Conservation (phyloP, 2,888 invertebrate genomes). For the Catocala nupta region DNA sequence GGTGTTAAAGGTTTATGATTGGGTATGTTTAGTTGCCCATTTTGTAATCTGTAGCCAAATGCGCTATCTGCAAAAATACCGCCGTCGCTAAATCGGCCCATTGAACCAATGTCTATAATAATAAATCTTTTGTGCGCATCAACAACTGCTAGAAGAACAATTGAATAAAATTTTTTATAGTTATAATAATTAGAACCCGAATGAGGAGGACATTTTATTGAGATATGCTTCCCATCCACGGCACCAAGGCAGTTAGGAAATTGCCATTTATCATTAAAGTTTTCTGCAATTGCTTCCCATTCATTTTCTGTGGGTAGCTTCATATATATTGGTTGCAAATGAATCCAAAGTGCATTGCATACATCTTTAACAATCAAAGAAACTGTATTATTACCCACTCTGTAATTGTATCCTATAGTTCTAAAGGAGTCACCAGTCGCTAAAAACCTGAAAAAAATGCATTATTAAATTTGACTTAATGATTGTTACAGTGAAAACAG, state of each 20-base stretch:
- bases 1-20: too few relatives aligned
- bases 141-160: slow-evolving; percentile 46
- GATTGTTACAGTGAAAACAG: background rate
- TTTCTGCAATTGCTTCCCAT: slow-evolving; percentile 40
- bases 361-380: too few relatives aligned
- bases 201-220: slow-evolving; percentile 42
- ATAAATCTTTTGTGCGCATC: slow-evolving; percentile 40
- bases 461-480: too few relatives aligned
- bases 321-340: slow-evolving; percentile 36
- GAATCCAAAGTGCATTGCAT: too few relatives aligned
- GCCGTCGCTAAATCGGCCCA: slow-evolving; percentile 29
- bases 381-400: too few relatives aligned
- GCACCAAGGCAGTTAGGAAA: slow-evolving; percentile 40
- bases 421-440: too few relatives aligned
- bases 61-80: slow-evolving; percentile 49
- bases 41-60: slow-evolving; percentile 24
- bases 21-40: too few relatives aligned
- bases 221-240: slow-evolving; percentile 53
- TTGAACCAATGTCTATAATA: slow-evolving; percentile 11
- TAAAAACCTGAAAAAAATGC: slow-evolving; percentile 21
- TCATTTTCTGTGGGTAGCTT: slow-evolving; percentile 21
- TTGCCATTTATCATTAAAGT: slow-evolving; percentile 46
- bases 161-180: slow-evolving; percentile 45
- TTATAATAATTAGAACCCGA: slow-evolving; percentile 50
- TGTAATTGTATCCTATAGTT: slow-evolving; percentile 5